phyloP scores from a whole-genome alignment of 2,797 vertebrate species.

The Knipowitschia caucasica region DNA sequence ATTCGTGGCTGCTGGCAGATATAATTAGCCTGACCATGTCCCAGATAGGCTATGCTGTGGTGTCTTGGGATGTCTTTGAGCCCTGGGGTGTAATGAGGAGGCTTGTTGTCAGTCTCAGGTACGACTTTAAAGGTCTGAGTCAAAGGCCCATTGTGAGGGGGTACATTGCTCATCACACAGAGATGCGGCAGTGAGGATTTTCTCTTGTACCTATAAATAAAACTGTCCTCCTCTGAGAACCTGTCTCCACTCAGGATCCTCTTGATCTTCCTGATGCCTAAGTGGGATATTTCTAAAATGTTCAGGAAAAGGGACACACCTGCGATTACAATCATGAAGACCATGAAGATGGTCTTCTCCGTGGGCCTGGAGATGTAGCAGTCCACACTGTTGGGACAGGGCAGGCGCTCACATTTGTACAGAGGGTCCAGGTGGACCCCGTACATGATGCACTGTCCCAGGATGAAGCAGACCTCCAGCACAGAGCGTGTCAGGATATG shows the following conservation, averaged over 20 bases:
- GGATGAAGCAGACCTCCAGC: slow-evolving; percentile 90
- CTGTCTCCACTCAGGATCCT: slow-evolving; percentile 73
- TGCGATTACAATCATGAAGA: slow-evolving; percentile 90
- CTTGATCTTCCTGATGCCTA: slow-evolving; percentile 86
- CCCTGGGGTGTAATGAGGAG: slow-evolving; percentile 50
- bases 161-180: slow-evolving; percentile 69
- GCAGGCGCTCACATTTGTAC: slow-evolving; percentile 85
- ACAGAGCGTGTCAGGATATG: slow-evolving; percentile 91
- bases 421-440: slow-evolving; percentile 86
- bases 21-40: slow-evolving; percentile 46
- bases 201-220: slow-evolving; percentile 73
- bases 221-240: slow-evolving; percentile 62
- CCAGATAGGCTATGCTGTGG: slow-evolving; percentile 55
- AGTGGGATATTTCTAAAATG: slow-evolving; percentile 87
- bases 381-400: slow-evolving; percentile 92
- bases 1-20: slow-evolving; percentile 50
- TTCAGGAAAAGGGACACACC: slow-evolving; percentile 90
- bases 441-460: slow-evolving; percentile 89
- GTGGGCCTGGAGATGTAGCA: slow-evolving; percentile 94
- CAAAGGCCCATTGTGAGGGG: slow-evolving; percentile 70
- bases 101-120: slow-evolving; percentile 65
- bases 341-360: slow-evolving; percentile 95
- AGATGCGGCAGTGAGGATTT: slow-evolving; percentile 69
- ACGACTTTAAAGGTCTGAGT: slow-evolving; percentile 73
- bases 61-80: slow-evolving; percentile 51